Base-by-base conservation (phyloP, 2,888 invertebrate species). In the Merodon equestris region DNA sequence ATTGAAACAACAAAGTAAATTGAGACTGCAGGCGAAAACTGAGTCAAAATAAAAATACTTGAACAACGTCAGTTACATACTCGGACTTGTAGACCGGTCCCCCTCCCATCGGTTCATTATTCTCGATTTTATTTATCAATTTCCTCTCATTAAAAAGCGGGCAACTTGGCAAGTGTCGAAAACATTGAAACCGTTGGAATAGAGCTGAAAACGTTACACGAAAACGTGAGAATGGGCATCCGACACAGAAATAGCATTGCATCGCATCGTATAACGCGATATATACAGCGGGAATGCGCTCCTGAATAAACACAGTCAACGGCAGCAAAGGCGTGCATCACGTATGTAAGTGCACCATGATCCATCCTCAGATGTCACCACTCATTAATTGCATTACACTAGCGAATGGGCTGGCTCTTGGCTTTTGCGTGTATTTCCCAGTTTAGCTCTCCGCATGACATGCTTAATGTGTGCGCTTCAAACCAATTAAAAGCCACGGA, bases 401-500 rank as follows among this genome's bases (percentile, higher is more conserved):
- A 64, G 60, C 60, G 64, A 64, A 58, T 68, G 50, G 54, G 50
- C 12, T 48, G 45, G n/a, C 27, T 27, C 19, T 12, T 27, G 7
- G 9, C 12, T 9, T 34, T 56, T n/a, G 42, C 34, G 17, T 17
- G 66, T 34, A 27, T 27, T 7, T 27, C 27, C 27, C 27, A 27
- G 61, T 68, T 51, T 67, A 51, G 60, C 53, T 68, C 48, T 15
- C 63, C 51, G 64, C 60, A 66, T 75, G 68, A 60, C 77, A 63
- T 72, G 64, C 48, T 66, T 79, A 71, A 67, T 81, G 71, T 77
- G 60, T 42, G 61, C 75, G 63, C 74, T 75, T 82, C 82, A 82
- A 82, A 81, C 82, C 83, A 83, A 83, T 83, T 83, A 82, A 83
- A 82, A 82, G 70, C 76, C 77, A 83, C 64, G 60, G 82, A 76